A percentile compares a stretch with the other conserved stretches of the same genome.
These are phyloP conservation scores for Diabrotica virgifera DNA, from an alignment of 1,140 invertebrate species.

Conservation along the genomic window DNA sequence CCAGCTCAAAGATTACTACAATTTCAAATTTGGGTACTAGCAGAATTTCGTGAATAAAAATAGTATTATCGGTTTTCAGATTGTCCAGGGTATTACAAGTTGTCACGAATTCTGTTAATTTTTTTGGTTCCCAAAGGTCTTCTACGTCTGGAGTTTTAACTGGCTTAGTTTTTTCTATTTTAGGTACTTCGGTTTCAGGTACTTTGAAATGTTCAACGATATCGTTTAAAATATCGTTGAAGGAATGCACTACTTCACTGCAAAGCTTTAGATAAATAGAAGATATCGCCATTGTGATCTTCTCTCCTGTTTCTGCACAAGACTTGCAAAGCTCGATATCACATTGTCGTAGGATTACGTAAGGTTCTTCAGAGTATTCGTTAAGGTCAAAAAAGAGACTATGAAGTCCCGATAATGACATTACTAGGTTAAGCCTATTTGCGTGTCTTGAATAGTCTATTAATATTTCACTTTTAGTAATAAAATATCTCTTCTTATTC, in stretches of 20 bases:
- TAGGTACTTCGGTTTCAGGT: slow-evolving; percentile 50
- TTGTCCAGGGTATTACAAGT: slow-evolving; percentile 6
- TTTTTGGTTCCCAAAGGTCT: slow-evolving; percentile 74
- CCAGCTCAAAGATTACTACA: slow-evolving; percentile 42
- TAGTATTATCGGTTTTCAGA: slow-evolving; percentile 18
- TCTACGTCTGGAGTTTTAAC: slow-evolving; percentile 49
- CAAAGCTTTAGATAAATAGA: slow-evolving; percentile 71
- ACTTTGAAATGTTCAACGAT: slow-evolving; percentile 55
- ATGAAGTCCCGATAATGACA: slow-evolving; percentile 65
- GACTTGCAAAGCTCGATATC: slow-evolving; percentile 68
- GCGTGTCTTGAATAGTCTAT: slow-evolving; percentile 70
- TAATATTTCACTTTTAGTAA: slow-evolving; percentile 70
- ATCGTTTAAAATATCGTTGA: slow-evolving; percentile 56
- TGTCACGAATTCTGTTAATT: slow-evolving; percentile 46
- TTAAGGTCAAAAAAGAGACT: slow-evolving; percentile 56
- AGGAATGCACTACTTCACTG: slow-evolving; percentile 68
- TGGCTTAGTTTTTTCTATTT: slow-evolving; percentile 21
- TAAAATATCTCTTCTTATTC: slow-evolving; percentile 67
- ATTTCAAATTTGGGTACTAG: slow-evolving; percentile 44
- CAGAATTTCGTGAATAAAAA: slow-evolving; percentile 34
- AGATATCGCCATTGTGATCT: slow-evolving; percentile 59
- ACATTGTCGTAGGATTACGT: slow-evolving; percentile 64
- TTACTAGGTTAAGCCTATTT: slow-evolving; percentile 62
- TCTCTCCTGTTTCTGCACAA: slow-evolving; percentile 63
- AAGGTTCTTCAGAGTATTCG: slow-evolving; percentile 53